Base-by-base conservation (phyloP, 1,140 invertebrate genomes). In the Lasioglossum baleicum region DNA sequence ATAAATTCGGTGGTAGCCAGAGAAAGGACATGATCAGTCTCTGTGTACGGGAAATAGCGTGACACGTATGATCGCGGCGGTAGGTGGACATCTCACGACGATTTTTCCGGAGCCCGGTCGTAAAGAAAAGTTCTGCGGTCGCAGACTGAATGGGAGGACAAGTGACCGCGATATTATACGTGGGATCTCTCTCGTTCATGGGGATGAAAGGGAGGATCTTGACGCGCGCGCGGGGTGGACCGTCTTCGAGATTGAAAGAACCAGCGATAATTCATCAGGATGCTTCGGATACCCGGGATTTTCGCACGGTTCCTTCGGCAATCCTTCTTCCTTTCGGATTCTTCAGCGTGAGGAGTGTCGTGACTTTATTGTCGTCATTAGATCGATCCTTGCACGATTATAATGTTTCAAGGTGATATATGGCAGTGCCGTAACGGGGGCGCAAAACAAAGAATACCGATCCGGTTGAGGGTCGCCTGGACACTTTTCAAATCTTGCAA, bases 1-100 rank as follows among this genome's bases (percentile, higher is more conserved):
- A 92, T 92, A 92, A 92, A 92, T 91, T 90, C 90, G 83, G 51
- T 31, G n/a, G 7, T 72, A 48, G 67, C 51, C 35, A 70, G 58
- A 20, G 26, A 70, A 48, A 53, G 53, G 81, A 81, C 75, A 72
- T 69, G 75, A 76, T 81, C 80, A 71, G 35, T 35, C 80, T 76
- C 83, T 88, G 53, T 71, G 82, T 66, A 53, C 51, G 13, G 73
- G 63, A 81, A 90, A 88, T 88, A 87, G 75, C 80, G 75, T 89
- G 88, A 88, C 87, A 87, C 77, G 71, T 83, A 80, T 78, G 80
- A 87, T 89, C 84, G 67, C 84, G 86, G 83, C 82, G 84, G 89
- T 84, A 85, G 83, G 17, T 83, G 81, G 75, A 85, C 17, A 8
- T 48, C 56, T n/a, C n/a, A 6, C 80, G 87, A 70, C 70, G 75